Percentiles rank a stretch among this genome's conserved stretches.
Evolutionary conservation across 2,888 invertebrate genomes (phyloP).

Genomic region (Macaria notata): DNA sequence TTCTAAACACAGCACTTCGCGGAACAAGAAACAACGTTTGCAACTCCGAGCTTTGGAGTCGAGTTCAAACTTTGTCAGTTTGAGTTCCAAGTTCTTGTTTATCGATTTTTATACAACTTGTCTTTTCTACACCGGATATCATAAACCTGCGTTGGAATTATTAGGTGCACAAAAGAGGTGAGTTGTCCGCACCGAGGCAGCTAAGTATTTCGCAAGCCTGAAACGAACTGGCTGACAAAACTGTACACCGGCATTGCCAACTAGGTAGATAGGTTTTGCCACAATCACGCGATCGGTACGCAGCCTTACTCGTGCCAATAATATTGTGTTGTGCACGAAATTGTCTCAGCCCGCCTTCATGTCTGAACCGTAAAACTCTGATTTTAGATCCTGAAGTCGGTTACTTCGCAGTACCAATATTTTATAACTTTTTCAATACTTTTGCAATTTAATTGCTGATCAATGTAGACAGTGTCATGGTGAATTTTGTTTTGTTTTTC

Average conservation of each 20-base stretch:
- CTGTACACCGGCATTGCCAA: constrained; percentile 63
- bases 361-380: constrained; percentile 30
- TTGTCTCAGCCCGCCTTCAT: constrained; percentile 27
- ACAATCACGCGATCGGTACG: constrained; percentile 69
- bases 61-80: constrained; percentile 2
- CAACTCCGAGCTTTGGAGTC: background rate
- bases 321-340: constrained; percentile 54
- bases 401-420: background rate
- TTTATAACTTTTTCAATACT: constrained; percentile 6
- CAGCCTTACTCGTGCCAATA: constrained; percentile 48
- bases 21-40: background rate
- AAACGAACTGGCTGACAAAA: constrained; percentile 66
- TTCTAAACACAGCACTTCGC: background rate
- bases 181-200: constrained; percentile 48
- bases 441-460: constrained; percentile 6
- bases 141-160: constrained; percentile 28
- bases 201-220: constrained; percentile 66
- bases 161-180: constrained; percentile 27
- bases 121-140: constrained; percentile 23
- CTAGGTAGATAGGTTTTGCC: constrained; percentile 72
- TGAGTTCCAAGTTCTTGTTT: constrained; percentile 11
- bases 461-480: constrained; percentile 4
- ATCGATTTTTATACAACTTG: constrained; percentile 15
- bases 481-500: constrained; percentile 9
- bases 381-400: constrained; percentile 20